Evolutionary conservation across 1,140 invertebrate species (phyloP), one percentile per base, ranked within the genome.

Genomic region (Lepidurus arcticus): DNA sequence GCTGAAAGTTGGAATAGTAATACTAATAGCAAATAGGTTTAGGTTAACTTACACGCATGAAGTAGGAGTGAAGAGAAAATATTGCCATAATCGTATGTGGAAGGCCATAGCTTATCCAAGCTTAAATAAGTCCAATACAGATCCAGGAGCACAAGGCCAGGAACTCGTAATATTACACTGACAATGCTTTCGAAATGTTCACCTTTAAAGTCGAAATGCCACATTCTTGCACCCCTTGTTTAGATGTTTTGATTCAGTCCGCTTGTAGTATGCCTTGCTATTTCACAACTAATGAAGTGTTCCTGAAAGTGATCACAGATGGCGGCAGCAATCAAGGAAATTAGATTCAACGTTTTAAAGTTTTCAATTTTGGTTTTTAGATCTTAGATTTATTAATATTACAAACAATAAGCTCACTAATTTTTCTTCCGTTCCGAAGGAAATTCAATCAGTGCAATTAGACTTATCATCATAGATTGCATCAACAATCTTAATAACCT

Each of bases 141-240:
- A 80, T 88, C 87, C 44, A 88, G 83, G 3, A 88, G 83, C 80
- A 88, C 87, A 9, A 88, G 83, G 10, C 87, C 85, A 43, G 88
- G 87, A 11, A 87, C 84, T 73, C 88, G 82, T 42, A 88, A 81
- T 34, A 88, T 85, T 10, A 88, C 84, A 53, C 84, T 83, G n/a
- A 86, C 84, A 45, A 83, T 83, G 9, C 81, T 82, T 75, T 86
- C 85, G 81, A 85, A 82, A 43, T 80, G 77, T 77, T 82, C 78
- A 21, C 78, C 81, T 24, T 78, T 80, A 10, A 81, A n/a, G 45
- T 44, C 76, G n/a, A 79, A 8, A 42, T 73, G 13, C 53, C 53
- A 65, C 53, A 65, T 65, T 21, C 7, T 65, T 65, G 9, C 53
- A n/a, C 13, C 2, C 6, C 53, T 65, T 65, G 8, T 65, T 65